Evolutionary conservation across 2,888 invertebrate species (phyloP), one percentile per base, ranked within the genome.

Genomic region (Idaea biselata): DNA sequence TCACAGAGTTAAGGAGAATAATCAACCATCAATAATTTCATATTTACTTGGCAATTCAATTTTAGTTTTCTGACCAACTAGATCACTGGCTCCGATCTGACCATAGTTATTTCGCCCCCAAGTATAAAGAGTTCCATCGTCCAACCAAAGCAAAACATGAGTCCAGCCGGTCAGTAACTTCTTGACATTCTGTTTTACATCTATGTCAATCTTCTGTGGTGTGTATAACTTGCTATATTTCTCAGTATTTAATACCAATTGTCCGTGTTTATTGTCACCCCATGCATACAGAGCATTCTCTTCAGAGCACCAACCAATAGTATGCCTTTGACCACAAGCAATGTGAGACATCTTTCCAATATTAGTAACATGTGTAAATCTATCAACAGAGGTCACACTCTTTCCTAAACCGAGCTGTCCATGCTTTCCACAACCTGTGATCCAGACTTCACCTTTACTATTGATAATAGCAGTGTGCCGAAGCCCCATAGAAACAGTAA

Each of bases 81-180:
- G 83, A 78, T 68, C 75, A 71, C 61, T 81, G 69, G 58, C 82
- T 69, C 96, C 97, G 60, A 97, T 87, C 79, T 97, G 97, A 0
- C 96, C 96, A 84, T 96, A 97, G 72, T 94, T 94, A 81, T 97
- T 97, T 75, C 97, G 93, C 3, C 97, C 97, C 96, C 97, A 97
- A 16, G 94, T 91, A 31, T 94, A 88, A n/a, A 97, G 83, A 64
- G 93, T 89, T 16, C 95, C 95, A 78, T 93, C 91, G 68, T 94
- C 94, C 16, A 94, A 92, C 84, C 95, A 88, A 14, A 95, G 88
- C 5, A 95, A 93, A 72, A 94, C 94, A 82, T 97, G 97, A 0
- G 96, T 96, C 97, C 97, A 97, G 5, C 97, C 97, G 73, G 94
- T 93, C 69, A 93, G 85, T 33, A 96, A 86, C 65, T 93, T 93